A percentile compares a stretch with the other conserved stretches of the same genome.
Evolutionary conservation across 2,888 invertebrate species (phyloP).

Genomic region (Ellobium chinense): DNA sequence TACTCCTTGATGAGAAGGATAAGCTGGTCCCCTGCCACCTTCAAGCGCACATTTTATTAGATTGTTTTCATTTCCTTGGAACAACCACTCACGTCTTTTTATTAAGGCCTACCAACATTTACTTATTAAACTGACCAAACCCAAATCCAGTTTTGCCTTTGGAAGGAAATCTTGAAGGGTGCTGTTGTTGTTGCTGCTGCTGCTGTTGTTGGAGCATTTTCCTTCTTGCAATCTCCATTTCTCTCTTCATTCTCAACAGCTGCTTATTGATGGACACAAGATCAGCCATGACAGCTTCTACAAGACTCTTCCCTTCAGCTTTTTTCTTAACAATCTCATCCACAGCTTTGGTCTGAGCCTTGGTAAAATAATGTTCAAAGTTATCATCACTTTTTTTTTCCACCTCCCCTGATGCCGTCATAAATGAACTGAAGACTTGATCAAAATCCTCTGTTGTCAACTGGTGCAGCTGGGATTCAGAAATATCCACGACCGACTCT

Average conservation of each 20-base stretch:
- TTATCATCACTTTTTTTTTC: background rate
- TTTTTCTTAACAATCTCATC: conserved; percentile 1
- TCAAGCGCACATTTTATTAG: too few species aligned
- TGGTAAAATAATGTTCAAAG: conserved; percentile 13
- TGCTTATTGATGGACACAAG: conserved; percentile 27
- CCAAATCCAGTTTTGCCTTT: background rate
- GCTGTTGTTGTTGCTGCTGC: background rate
- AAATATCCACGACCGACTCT: background rate
- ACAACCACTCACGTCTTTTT: background rate
- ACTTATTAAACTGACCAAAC: background rate
- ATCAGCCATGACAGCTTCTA: conserved; percentile 3
- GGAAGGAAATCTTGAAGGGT: background rate
- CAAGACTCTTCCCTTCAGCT: conserved; percentile 13
- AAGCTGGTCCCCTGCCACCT: too few species aligned
- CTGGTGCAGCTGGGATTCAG: conserved; percentile 12
- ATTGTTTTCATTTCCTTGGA: too few species aligned
- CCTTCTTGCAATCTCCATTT: conserved; percentile 21
- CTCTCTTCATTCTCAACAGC: conserved; percentile 31
- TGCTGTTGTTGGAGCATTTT: conserved; percentile 1
- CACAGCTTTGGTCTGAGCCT: background rate
- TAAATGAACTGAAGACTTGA: background rate
- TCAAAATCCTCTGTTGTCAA: conserved; percentile 25
- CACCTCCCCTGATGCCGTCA: background rate
- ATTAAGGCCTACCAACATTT: too few species aligned
- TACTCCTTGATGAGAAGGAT: too few species aligned